phyloP scores from a whole-genome alignment of 1,140 invertebrate species.

The Aphelenchoides besseyi region DNA sequence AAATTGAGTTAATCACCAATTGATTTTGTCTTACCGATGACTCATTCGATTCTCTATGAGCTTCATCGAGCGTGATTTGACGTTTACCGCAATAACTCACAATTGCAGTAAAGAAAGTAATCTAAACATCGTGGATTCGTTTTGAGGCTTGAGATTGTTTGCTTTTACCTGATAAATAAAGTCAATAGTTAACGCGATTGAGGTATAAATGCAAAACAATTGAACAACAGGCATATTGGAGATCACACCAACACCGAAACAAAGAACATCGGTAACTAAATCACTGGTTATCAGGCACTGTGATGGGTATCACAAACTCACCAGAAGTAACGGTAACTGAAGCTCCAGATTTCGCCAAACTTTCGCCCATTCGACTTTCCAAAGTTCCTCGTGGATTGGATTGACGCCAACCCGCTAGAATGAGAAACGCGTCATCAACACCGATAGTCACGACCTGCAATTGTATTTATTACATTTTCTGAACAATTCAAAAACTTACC shows the following conservation, averaged over 20 bases:
- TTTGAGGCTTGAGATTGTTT: neutral
- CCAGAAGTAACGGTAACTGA: constrained; percentile 58
- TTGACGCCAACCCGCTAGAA: constrained; percentile 57
- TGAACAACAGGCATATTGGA: constrained; percentile 58
- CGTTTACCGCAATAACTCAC: constrained; percentile 46
- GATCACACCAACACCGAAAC: constrained; percentile 57
- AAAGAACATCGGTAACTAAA: constrained; percentile 56
- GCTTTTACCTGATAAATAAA: constrained; percentile 55
- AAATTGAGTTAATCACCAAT: too few species aligned
- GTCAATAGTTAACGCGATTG: constrained; percentile 53
- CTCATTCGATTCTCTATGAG: neutral
- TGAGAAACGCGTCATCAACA: constrained; percentile 58
- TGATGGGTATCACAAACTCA: too few species aligned
- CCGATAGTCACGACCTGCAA: constrained; percentile 52
- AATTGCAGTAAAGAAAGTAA: constrained; percentile 56
- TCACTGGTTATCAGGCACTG: too few species aligned
- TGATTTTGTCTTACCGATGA: constrained; percentile 19
- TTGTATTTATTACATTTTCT: neutral
- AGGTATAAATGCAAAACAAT: constrained; percentile 57
- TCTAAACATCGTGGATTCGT: constrained; percentile 25
- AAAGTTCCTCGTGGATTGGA: constrained; percentile 44
- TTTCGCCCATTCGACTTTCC: constrained; percentile 48
- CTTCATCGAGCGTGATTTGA: constrained; percentile 38
- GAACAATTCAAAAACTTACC: neutral
- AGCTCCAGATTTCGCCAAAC: constrained; percentile 57